Percentiles rank a stretch among this genome's conserved stretches.
These are phyloP conservation scores for Anthopleura sola DNA, from an alignment of 64 coral and sea anemone species.

Conservation along the genomic window DNA sequence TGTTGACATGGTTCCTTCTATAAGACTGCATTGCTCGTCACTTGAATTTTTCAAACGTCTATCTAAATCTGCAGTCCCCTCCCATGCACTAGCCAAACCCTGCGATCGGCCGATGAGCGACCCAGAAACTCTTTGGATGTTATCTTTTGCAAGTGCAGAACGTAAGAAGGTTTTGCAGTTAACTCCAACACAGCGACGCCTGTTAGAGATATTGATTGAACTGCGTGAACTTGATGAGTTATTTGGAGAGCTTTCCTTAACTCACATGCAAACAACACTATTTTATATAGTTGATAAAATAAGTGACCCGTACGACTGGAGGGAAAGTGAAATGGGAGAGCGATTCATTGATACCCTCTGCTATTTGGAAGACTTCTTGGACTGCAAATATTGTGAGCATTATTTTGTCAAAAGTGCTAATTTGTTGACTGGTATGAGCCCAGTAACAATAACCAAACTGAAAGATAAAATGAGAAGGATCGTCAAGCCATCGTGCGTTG, in stretches of 20 bases:
- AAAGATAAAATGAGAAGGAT: slow-evolving; percentile 78
- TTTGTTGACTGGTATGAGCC: slow-evolving; percentile 43
- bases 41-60: slow-evolving; percentile 43
- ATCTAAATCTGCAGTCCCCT: slow-evolving; percentile 45
- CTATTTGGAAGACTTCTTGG: slow-evolving; percentile 49
- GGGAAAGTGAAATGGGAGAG: slow-evolving; percentile 30
- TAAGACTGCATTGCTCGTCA: slow-evolving; percentile 23
- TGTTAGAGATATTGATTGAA: slow-evolving; percentile 52
- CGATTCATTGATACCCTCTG: slow-evolving; percentile 57
- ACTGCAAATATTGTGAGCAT: slow-evolving; percentile 61
- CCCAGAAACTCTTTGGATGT: slow-evolving; percentile 73
- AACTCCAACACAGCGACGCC: slow-evolving; percentile 17
- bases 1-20: slow-evolving; percentile 71
- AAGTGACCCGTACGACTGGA: slow-evolving; percentile 56
- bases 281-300: slow-evolving; percentile 47
- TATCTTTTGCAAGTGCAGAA: slow-evolving; percentile 64
- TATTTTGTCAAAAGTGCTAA: slow-evolving; percentile 50
- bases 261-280: slow-evolving; percentile 55
- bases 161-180: slow-evolving; percentile 48
- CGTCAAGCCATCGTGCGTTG: slow-evolving; percentile 71
- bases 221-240: slow-evolving; percentile 54
- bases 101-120: slow-evolving; percentile 62
- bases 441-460: slow-evolving; percentile 53
- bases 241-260: slow-evolving; percentile 55
- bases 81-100: slow-evolving; percentile 53